These are phyloP conservation scores for Tragulus kanchil DNA, from an alignment of 2,113 vertebrate species.

Conservation along the genomic window DNA sequence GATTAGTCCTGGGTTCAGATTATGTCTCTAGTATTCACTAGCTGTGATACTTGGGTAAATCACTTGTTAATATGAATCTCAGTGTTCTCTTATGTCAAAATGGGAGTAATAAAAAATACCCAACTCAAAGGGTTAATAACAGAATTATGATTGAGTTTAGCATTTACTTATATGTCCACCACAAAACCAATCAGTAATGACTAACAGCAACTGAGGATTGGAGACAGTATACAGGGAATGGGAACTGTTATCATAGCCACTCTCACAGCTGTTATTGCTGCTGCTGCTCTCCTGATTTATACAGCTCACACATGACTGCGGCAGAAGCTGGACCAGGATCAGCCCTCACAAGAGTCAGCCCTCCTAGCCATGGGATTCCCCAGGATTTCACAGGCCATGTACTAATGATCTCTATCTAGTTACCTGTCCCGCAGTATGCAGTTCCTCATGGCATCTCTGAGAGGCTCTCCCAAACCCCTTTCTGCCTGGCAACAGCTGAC, in stretches of 20 bases:
- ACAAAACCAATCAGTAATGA: not conserved
- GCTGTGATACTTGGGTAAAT: not conserved
- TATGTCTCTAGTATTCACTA: not conserved
- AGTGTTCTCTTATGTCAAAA: slow-evolving; percentile 27
- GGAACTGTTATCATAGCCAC: not conserved
- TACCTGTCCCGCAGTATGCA: not conserved
- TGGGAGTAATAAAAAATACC: not conserved
- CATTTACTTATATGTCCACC: not conserved
- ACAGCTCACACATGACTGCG: not conserved
- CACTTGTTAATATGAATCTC: not conserved
- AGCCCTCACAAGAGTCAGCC: not conserved
- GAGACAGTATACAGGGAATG: not conserved
- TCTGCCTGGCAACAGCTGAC: slow-evolving; percentile 84
- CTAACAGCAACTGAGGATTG: not conserved
- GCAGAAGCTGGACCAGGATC: slow-evolving; percentile 10
- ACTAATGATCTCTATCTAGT: not conserved
- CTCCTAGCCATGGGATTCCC: not conserved
- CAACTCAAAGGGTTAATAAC: not conserved
- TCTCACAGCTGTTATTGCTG: not conserved
- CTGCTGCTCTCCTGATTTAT: not conserved
- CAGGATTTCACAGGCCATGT: not conserved
- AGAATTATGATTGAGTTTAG: slow-evolving; percentile 3
- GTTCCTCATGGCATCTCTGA: not conserved
- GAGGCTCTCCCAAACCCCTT: not conserved
- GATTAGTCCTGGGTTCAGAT: not conserved